Conservation (phyloP, 2,113 vertebrate species). For the Ovis canadensis region DNA sequence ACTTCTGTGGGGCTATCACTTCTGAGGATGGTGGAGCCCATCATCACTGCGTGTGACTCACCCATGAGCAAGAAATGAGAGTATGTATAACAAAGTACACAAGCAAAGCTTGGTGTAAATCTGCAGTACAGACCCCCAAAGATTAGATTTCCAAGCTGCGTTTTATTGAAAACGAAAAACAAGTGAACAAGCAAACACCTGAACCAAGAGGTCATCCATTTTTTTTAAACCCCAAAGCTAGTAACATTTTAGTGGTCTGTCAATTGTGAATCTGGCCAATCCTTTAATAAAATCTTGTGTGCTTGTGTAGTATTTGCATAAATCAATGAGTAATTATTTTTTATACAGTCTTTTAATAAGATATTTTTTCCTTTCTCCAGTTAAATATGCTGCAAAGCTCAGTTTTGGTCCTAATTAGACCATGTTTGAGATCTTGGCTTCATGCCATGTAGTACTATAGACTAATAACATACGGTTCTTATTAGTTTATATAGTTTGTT, state of each 20-base stretch:
- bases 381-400: not conserved
- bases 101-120: not conserved
- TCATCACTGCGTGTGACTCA: not conserved
- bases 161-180: not conserved
- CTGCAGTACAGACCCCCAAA: not conserved
- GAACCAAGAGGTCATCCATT: not conserved
- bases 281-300: not conserved
- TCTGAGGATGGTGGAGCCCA: not conserved
- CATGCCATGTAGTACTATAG: not conserved
- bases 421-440: not conserved
- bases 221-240: not conserved
- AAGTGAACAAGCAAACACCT: not conserved
- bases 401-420: not conserved
- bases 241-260: not conserved
- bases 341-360: not conserved
- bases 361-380: not conserved
- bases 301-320: not conserved
- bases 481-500: conserved; percentile 20
- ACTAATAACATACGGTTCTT: not conserved
- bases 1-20: not conserved
- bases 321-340: not conserved
- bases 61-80: not conserved
- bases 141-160: not conserved
- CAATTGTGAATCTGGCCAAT: not conserved
- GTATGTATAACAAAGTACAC: not conserved